Evolutionary conservation across 2,888 invertebrate species (phyloP).

Genomic region (Chouioia cunea): DNA sequence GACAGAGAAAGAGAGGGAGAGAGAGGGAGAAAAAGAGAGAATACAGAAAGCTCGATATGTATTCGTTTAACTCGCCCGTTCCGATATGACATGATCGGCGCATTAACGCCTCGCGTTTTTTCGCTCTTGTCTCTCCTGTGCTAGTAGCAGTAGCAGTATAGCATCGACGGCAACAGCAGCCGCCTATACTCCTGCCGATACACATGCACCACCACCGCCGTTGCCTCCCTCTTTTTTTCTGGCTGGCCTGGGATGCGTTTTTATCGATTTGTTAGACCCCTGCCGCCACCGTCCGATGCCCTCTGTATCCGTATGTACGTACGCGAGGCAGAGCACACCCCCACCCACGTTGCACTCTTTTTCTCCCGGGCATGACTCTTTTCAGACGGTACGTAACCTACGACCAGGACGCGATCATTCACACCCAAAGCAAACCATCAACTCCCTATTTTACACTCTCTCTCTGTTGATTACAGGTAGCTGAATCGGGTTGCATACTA

Average conservation of each 20-base stretch:
- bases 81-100: conserved; percentile 68
- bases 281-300: conserved; percentile 59
- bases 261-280: conserved; percentile 68
- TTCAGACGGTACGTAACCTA: conserved; percentile 52
- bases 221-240: conserved; percentile 56
- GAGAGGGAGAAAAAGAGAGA: not conserved
- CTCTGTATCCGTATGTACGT: conserved; percentile 56
- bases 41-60: conserved; percentile 48
- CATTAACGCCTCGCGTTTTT: conserved; percentile 66
- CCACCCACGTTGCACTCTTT: conserved; percentile 29
- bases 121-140: conserved; percentile 57
- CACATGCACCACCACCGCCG: not conserved
- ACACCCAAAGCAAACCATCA: not conserved
- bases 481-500: not conserved
- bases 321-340: conserved; percentile 46
- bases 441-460: conserved; percentile 8
- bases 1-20: conserved; percentile 11
- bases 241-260: conserved; percentile 69
- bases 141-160: not conserved
- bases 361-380: conserved; percentile 60
- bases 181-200: conserved; percentile 7
- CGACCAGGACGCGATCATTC: not conserved
- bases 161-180: too few species aligned
- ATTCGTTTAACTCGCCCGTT: conserved; percentile 65
- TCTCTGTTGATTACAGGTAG: conserved; percentile 33